Evolutionary conservation across 2,113 vertebrate species (phyloP).

Genomic region (Plectropomus leopardus): DNA sequence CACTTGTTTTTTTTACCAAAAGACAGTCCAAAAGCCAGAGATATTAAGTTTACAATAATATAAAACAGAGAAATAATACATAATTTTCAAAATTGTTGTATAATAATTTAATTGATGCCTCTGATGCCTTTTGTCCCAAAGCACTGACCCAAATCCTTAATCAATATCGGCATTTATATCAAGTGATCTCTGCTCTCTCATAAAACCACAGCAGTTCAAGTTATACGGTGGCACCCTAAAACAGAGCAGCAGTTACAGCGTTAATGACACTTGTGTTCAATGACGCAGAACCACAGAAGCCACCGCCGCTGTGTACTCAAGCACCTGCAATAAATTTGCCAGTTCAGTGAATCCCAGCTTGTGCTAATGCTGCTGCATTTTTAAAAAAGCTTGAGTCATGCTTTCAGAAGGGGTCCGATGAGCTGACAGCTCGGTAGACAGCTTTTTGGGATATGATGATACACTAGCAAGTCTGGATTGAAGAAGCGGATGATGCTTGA

Average conservation of each 20-base stretch:
- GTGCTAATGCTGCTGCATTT: slow-evolving; percentile 36
- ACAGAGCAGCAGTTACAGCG: neutral
- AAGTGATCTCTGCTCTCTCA: slow-evolving; percentile 12
- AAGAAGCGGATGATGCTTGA: slow-evolving; percentile 10
- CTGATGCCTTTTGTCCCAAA: slow-evolving; percentile 17
- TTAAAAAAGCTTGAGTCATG: slow-evolving; percentile 41
- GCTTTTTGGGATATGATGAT: slow-evolving; percentile 4
- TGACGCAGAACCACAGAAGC: neutral
- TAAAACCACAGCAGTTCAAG: slow-evolving; percentile 1
- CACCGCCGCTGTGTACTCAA: neutral
- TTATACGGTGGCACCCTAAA: neutral
- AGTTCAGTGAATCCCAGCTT: neutral
- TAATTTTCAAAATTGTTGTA: too few relatives aligned
- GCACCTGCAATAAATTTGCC: slow-evolving; percentile 27
- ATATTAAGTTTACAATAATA: neutral
- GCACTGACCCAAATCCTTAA: neutral
- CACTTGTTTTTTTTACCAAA: neutral
- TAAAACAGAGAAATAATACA: neutral
- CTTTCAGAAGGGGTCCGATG: slow-evolving; percentile 5
- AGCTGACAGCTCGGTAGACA: slow-evolving; percentile 3
- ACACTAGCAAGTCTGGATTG: neutral
- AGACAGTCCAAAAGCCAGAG: neutral
- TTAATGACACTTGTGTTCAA: neutral
- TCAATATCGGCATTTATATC: slow-evolving; percentile 24
- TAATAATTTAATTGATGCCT: too few relatives aligned